Evolutionary conservation across 2,888 invertebrate genomes (phyloP), one percentile per base, ranked within the genome.

Genomic region (Latrodectus elegans): DNA sequence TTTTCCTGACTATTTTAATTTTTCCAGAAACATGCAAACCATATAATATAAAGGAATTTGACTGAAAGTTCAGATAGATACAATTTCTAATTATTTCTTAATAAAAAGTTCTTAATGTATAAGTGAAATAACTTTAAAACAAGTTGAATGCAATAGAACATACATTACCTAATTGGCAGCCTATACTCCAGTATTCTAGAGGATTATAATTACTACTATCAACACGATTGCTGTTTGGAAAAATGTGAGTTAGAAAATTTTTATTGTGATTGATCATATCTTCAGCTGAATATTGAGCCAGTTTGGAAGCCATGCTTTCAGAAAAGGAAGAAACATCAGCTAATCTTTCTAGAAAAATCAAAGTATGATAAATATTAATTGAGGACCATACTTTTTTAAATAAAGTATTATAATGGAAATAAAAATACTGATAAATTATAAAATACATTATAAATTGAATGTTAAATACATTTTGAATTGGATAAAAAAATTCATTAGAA

Each of bases 171-270:
- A 93, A 91, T 91, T 94, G 93, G 91, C 93, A 93, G 76, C 94
- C 94, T 90, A 93, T 93, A 90, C 94, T 94, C 94, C 94, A 94
- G 89, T 94, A 93, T 90, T 94, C 94, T 90, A 94, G 92, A 17
- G 93, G 93, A 90, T 93, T 92, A 89, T 91, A 91, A 90, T 92
- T 92, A 88, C 91, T 91, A 6, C 94, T 94, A 90, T 94, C 94
- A 55, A 94, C 92, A 64, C 94, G 92, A 90, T 93, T 93, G 53
- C 92, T 92, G 90, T 93, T 94, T 8, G 94, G 94, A 90, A 93
- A 93, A 11, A 94, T 93, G 6, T 93, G 92, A 1, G 93, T 92
- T 3, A 93, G 90, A 84, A 90, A 91, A 12, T 91, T 90, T 90
- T 92, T 91, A 77, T 92, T 92, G 68, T 92, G 91, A 83, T 92